Conservation (phyloP, 2,888 invertebrate genomes). For the Phania funesta region DNA sequence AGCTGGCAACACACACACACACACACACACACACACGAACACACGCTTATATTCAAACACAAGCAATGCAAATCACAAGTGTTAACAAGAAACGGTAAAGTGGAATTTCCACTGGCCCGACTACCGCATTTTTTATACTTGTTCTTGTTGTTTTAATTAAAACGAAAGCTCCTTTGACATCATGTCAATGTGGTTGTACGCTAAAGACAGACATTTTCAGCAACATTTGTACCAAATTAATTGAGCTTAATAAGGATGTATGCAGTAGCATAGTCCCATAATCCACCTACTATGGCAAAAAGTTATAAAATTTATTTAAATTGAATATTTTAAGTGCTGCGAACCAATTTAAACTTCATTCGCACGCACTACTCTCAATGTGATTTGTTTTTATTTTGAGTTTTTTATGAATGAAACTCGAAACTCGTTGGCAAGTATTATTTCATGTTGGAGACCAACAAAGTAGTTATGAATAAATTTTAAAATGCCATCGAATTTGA, state of each 20-base stretch:
- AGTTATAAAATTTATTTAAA: slow-evolving; percentile 38
- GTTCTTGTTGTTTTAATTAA: slow-evolving; percentile 68
- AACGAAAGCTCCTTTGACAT: slow-evolving; percentile 71
- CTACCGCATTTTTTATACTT: slow-evolving; percentile 44
- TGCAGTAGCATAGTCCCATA: neutral
- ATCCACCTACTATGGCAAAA: slow-evolving; percentile 33
- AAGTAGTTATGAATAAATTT: slow-evolving; percentile 59
- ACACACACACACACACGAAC: neutral
- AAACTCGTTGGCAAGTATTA: slow-evolving; percentile 1
- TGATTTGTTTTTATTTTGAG: slow-evolving; percentile 3
- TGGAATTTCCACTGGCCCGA: slow-evolving; percentile 46
- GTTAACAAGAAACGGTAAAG: slow-evolving; percentile 69
- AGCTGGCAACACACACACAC: slow-evolving; percentile 5
- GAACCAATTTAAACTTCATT: slow-evolving; percentile 29
- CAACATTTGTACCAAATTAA: slow-evolving; percentile 56
- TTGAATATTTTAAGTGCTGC: slow-evolving; percentile 31
- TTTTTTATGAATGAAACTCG: slow-evolving; percentile 60
- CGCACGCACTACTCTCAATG: slow-evolving; percentile 35
- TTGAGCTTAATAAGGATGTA: slow-evolving; percentile 60
- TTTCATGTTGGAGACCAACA: neutral
- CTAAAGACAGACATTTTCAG: slow-evolving; percentile 1
- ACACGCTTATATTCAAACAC: neutral
- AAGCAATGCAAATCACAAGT: slow-evolving; percentile 65
- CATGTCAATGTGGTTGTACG: slow-evolving; percentile 74
- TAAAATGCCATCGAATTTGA: slow-evolving; percentile 40